Percentiles rank a stretch among this genome's conserved stretches.
Evolutionary conservation across 2,113 vertebrate species (phyloP).

Genomic region (Poeciliopsis prolifica): DNA sequence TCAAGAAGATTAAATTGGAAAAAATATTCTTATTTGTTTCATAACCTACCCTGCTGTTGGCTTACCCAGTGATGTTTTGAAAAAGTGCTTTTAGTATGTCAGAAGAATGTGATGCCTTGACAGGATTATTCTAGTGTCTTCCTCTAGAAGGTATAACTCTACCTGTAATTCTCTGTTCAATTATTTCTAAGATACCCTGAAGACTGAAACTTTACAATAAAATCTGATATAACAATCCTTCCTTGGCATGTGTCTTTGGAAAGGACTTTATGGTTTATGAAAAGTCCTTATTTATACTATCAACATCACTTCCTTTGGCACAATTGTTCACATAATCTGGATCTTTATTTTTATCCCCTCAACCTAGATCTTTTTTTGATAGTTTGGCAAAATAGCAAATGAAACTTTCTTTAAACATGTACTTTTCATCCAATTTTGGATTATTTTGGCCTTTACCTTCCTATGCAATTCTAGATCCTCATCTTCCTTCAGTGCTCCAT

Average conservation of each 20-base stretch:
- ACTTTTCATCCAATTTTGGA: too few relatives aligned
- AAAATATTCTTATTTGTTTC: constrained; percentile 54
- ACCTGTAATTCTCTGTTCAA: constrained; percentile 23
- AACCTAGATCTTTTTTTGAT: background rate
- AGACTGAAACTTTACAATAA: background rate
- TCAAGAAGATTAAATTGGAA: constrained; percentile 31
- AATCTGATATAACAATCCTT: background rate
- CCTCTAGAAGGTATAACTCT: constrained; percentile 63
- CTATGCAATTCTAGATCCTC: too few relatives aligned
- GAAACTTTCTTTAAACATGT: too few relatives aligned
- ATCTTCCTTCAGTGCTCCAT: too few relatives aligned
- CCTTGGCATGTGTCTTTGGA: too few relatives aligned
- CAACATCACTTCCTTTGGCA: background rate
- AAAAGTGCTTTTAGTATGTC: constrained; percentile 25
- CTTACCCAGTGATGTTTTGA: constrained; percentile 27
- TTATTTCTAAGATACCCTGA: background rate
- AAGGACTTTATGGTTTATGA: background rate
- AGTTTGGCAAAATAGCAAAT: background rate
- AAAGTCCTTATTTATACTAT: background rate
- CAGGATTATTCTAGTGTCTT: constrained; percentile 8
- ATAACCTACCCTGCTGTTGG: constrained; percentile 32
- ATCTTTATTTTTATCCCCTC: background rate
- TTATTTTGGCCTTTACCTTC: too few relatives aligned
- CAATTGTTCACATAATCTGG: constrained; percentile 1
- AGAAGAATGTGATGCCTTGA: constrained; percentile 10